Evolutionary conservation across 2,113 vertebrate genomes (phyloP), one percentile per base, ranked within the genome.

Genomic region (Myocastor coypus): DNA sequence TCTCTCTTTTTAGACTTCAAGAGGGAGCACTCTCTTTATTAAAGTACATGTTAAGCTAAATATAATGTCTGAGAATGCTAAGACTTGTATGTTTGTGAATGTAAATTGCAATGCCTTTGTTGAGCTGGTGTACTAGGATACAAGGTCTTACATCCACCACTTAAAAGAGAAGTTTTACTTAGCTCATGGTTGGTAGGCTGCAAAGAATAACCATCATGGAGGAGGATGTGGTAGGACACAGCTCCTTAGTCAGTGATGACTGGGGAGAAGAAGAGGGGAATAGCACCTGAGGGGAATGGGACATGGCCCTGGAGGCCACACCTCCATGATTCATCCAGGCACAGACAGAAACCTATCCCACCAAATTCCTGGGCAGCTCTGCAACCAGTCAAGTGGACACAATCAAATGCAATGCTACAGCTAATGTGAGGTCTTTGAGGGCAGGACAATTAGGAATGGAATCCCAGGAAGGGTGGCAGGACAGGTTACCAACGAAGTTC

Each of bases 51-150:
- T 77, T 82, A 75, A 88, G 7, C 32, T 92, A 78, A 83, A 95
- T 91, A 83, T 66, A 83, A 22, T 32, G 7, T 68, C n/a, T 71
- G 73, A 90, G 30, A 80, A 68, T 26, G 28, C 6, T 66, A 34
- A 59, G 16, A 71, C 73, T 87, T 87, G 42, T 30, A 80, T 89
- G n/a, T 19, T 96, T 92, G 7, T 83, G 63, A 92, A 42, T 69
- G 19, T 84, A 83, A 87, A 37, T 77, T 24, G 16, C 9, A 57
- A 17, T 69, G 40, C 0, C 69, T 55, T 75, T 19, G 17, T 46
- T 77, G 64, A 22, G 7, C 34, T 83, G 64, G 46, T 73, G 46
- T 77, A 30, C 28, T 16, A 50, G 42, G 42, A 46, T 28, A 78
- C 26, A 11, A 24, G 20, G 37, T 7, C 68, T 71, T 71, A 46